Evolutionary conservation across 2,113 vertebrate species (phyloP), one percentile per base, ranked within the genome.

Genomic region (Pangasianodon gigas): DNA sequence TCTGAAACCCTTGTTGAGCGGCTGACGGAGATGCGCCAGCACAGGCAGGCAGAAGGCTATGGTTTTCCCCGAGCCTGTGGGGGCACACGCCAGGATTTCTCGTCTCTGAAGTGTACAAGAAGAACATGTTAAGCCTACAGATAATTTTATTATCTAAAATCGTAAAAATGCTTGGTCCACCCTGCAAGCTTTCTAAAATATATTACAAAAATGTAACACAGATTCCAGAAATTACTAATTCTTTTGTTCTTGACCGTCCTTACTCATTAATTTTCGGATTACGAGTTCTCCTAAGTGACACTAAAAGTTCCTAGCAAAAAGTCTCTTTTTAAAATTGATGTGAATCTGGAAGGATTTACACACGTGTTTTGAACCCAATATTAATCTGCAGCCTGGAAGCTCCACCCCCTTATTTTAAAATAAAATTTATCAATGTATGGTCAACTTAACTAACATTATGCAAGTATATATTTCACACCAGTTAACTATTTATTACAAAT

Each of bases 1-100:
- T 91, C 98, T 95, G 94, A 99, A 99, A 52, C 98, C 98, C 93
- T 96, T 96, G 93, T 99, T 99, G 93, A 95, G 95, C 0, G 98
- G 98, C 29, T 98, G 96, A 85, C 97, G 97, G 91, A 99, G 95
- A 32, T 97, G 97, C 10, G 96, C 92, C 54, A 99, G 94, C 86
- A 99, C 94, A 2, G 98, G 98, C 91, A 99, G 94, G 90, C 97
- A 97, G 94, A 99, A 99, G 11, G 98, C 98, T 94, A 99, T 92
- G 0, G 98, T 99, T 94, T 99, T 99, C 26, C 98, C 98, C 58
- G 98, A 99, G 62, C 98, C 98, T 0, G 98, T 99, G 86, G 98
- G 98, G 91, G 98, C 98, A 84, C 97, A 98, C n/a, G 98, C 98
- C 91, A 99, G 94, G 51, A 99, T 95, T 91, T 99, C 98, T 6